These are phyloP conservation scores for Cyprinella venusta DNA, from an alignment of 2,797 vertebrate species.

Conservation along the genomic window DNA sequence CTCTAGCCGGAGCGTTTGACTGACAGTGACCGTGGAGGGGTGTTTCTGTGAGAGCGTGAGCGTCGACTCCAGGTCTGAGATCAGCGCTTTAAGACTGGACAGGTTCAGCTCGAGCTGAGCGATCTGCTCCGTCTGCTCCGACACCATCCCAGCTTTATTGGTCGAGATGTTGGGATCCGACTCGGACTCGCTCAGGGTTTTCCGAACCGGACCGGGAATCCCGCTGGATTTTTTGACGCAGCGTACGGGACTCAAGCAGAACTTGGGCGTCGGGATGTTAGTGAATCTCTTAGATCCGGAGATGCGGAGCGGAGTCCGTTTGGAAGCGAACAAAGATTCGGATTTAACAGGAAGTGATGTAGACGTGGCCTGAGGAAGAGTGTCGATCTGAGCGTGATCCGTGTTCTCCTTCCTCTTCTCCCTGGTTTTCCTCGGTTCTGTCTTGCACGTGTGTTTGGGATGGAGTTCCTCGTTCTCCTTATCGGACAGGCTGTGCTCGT, in stretches of 20 bases:
- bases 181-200: conserved; percentile 24
- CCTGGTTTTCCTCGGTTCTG: conserved; percentile 61
- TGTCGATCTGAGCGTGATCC: neutral
- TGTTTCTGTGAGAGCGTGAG: conserved; percentile 62
- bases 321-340: conserved; percentile 51
- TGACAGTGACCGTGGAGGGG: neutral
- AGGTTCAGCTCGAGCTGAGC: conserved; percentile 74
- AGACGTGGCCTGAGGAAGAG: conserved; percentile 37
- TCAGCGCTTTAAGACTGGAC: conserved; percentile 71
- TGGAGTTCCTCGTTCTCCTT: conserved; percentile 85
- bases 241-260: conserved; percentile 73
- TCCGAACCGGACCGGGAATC: conserved; percentile 28
- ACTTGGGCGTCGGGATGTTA: conserved; percentile 65
- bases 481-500: conserved; percentile 81
- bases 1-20: neutral
- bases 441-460: conserved; percentile 48
- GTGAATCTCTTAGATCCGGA: conserved; percentile 59
- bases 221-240: conserved; percentile 57
- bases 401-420: conserved; percentile 56
- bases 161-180: neutral
- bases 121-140: conserved; percentile 67
- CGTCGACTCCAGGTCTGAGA: conserved; percentile 75
- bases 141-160: conserved; percentile 35
- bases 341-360: conserved; percentile 33
- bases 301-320: conserved; percentile 26